Evolutionary conservation across 2,888 invertebrate genomes (phyloP), one percentile per base, ranked within the genome.

Genomic region (Drosophila yooni): DNA sequence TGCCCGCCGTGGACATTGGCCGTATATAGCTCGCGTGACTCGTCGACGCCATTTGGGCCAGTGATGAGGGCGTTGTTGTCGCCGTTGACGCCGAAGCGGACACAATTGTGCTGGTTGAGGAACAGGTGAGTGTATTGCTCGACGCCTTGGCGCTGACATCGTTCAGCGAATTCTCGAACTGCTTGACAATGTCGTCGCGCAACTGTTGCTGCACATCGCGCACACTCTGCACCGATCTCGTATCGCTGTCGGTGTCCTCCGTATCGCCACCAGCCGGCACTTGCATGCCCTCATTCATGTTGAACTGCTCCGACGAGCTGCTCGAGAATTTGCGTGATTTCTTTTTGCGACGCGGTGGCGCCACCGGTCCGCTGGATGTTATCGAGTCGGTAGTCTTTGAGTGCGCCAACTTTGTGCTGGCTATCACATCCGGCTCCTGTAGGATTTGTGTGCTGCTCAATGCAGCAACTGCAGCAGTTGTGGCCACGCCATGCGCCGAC

Each of bases 401-500:
- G 79, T 93, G 92, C 76, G 93, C 93, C 67, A 95, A 94, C 92
- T 98, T 98, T 76, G 98, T 97, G 94, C 98, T 98, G 69, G 97
- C 97, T 84, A 98, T 97, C 89, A 98, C 97, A 94, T 98, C 98
- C 3, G 98, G 98, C 93, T 98, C 98, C 79, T 93, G 93, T 29
- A 93, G 78, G 53, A 92, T 91, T 31, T 68, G 93, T 89, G 63
- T 33, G 25, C 11, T 18, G 50, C 25, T 27, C 13, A 25, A 51
- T 2, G 21, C 15, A 7, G 50, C 15, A 40, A 50, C 36, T 36
- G 2, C 13, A 0, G 65, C 6, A 18, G 53, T 50, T 33, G 57
- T 57, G 15, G 48, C 10, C 51, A 31, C 36, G 7, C 31, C 40
- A 18, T 56, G 50, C 18, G 51, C 33, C 25, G 46, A 46, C 25